Base-by-base conservation (phyloP, 2,888 invertebrate species). In the Dicyrtomina minuta region DNA sequence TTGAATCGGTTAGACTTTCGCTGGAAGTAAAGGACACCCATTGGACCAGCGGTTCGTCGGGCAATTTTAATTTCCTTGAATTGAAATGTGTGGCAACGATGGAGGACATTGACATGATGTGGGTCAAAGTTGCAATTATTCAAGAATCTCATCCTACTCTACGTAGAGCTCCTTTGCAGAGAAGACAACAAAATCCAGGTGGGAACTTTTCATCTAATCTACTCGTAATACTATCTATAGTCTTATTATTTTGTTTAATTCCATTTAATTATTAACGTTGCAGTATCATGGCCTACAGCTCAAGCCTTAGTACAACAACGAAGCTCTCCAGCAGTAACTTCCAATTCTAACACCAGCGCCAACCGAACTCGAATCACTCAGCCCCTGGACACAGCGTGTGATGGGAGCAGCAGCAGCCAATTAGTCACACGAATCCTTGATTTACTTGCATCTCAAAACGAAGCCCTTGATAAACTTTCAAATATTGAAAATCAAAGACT, bases 61-160 rank as follows among this genome's bases (percentile, higher is more conserved):
- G n/a, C n/a, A n/a, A n/a, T n/a, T n/a, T n/a, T n/a, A n/a, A n/a
- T n/a, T n/a, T n/a, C n/a, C 26, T 58, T 15, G 58, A 58, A n/a
- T 2, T 58, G 2, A 58, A 58, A 58, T 58, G 58, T 58, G 58
- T 58, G 41, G 58, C 58, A 10, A 58, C 58, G 8, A 22, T 58
- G 27, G 41, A 27, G 10, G 58, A 58, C 13, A 17, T 41, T 17
- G 58, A 58, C 20, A 26, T 17, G 6, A 58, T 58, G 58, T 58
- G 58, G 58, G 41, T 41, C 39, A 58, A 58, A 17, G 41, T 58
- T 41, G 41, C 33, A 27, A 39, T 39, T 8, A 20, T 58, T 39
- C 41, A 58, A 3, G 58, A 58, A 20, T 58, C 58, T 13, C 56
- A 56, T 27, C 56, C 56, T n/a, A 39, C 26, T 17, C 58, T 22